A percentile compares a stretch with the other conserved stretches of the same genome.
Conservation (phyloP, 1,140 invertebrate species). For the Rhynchophorus ferrugineus region DNA sequence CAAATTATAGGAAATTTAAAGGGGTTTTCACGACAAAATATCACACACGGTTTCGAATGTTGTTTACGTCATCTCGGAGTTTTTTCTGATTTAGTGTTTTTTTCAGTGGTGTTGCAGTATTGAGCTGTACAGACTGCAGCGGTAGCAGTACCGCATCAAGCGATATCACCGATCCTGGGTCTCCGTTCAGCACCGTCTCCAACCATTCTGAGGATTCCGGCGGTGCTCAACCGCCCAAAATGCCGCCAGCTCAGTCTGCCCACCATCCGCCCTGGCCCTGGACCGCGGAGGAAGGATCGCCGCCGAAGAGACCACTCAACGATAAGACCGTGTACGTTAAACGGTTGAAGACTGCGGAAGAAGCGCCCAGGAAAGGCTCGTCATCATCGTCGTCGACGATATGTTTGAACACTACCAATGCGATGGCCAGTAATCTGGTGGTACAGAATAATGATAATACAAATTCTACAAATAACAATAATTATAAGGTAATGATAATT, state of each 20-base stretch:
- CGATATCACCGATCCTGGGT: slow-evolving; percentile 73
- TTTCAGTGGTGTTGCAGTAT: slow-evolving; percentile 63
- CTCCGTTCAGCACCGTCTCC: slow-evolving; percentile 62
- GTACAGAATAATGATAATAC: slow-evolving; percentile 11
- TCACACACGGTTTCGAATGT: no score
- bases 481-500: no score
- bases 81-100: slow-evolving; percentile 19
- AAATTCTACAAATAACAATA: slow-evolving; percentile 21
- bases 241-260: slow-evolving; percentile 44
- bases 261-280: slow-evolving; percentile 41
- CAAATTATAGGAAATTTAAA: no score
- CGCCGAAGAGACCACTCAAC: slow-evolving; percentile 28
- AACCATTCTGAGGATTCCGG: slow-evolving; percentile 40
- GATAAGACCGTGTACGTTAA: slow-evolving; percentile 29
- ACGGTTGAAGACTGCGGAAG: slow-evolving; percentile 23
- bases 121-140: slow-evolving; percentile 56
- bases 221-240: slow-evolving; percentile 34
- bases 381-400: slow-evolving; percentile 18
- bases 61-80: not conserved
- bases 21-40: no score
- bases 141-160: slow-evolving; percentile 58
- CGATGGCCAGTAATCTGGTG: no score
- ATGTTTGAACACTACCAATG: slow-evolving; percentile 2
- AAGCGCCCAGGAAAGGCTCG: slow-evolving; percentile 20
- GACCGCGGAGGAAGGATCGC: slow-evolving; percentile 34